A percentile compares a stretch with the other conserved stretches of the same genome.
phyloP scores from a whole-genome alignment of 2,113 vertebrate genomes.

The Zapornia atra region DNA sequence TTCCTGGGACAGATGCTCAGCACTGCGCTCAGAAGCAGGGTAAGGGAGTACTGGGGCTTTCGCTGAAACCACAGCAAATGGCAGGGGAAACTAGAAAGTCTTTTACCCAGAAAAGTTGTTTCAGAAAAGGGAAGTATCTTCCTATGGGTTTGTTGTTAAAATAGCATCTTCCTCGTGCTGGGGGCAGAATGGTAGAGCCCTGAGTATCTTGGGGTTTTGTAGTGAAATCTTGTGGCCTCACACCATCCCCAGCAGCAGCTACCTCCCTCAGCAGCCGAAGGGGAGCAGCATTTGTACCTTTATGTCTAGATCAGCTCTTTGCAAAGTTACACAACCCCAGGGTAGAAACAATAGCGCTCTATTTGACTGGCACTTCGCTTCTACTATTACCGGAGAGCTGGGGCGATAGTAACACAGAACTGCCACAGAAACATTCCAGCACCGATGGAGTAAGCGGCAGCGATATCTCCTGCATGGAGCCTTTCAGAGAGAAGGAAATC shows the following conservation, averaged over 20 bases:
- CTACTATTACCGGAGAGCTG: neutral
- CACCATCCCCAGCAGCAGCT: neutral
- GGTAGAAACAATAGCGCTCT: neutral
- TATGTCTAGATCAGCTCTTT: neutral
- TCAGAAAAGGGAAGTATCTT: neutral
- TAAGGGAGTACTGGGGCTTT: neutral
- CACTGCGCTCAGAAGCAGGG: neutral
- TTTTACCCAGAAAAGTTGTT: neutral
- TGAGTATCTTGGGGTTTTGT: neutral
- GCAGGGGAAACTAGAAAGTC: neutral
- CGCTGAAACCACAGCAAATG: neutral
- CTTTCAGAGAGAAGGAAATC: neutral
- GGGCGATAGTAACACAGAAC: neutral
- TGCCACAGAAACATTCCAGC: neutral
- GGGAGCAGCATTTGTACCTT: neutral
- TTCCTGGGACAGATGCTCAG: neutral
- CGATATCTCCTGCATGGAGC: neutral
- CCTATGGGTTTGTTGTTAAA: neutral
- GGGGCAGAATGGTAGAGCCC: neutral
- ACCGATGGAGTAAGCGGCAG: neutral
- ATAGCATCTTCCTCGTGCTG: neutral
- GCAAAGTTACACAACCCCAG: neutral
- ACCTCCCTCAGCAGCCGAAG: neutral
- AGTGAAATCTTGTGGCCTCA: neutral
- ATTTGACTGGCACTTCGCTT: neutral